phyloP scores from a whole-genome alignment of 2,113 vertebrate species.

The Oryzias melastigma region DNA sequence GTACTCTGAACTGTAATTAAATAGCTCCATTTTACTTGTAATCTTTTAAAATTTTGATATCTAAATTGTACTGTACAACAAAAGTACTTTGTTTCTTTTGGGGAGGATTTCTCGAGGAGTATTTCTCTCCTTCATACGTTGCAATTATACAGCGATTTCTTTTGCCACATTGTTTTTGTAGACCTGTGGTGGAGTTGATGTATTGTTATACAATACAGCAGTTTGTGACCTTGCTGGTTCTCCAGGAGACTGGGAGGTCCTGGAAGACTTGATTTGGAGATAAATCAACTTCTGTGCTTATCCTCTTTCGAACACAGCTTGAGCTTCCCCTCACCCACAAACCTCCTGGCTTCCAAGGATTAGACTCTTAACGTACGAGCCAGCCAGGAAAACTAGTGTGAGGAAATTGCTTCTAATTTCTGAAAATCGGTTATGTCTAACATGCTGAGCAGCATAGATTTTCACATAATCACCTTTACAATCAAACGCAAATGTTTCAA shows the following conservation, averaged over 20 bases:
- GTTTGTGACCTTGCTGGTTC: slow-evolving; percentile 36
- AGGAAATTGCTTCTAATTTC: slow-evolving; percentile 8
- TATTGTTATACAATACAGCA: slow-evolving; percentile 40
- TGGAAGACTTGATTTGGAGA: slow-evolving; percentile 20
- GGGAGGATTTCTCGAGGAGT: too few relatives aligned
- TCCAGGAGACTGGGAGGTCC: slow-evolving; percentile 46
- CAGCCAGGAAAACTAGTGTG: slow-evolving; percentile 39
- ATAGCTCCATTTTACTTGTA: too few relatives aligned
- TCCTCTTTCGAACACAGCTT: slow-evolving; percentile 42
- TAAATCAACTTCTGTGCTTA: slow-evolving; percentile 11
- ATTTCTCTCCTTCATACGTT: neutral
- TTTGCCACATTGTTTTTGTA: slow-evolving; percentile 38
- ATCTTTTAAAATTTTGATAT: too few relatives aligned
- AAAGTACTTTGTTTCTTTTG: too few relatives aligned
- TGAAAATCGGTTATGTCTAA: too few relatives aligned
- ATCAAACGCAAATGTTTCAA: too few relatives aligned
- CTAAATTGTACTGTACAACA: too few relatives aligned
- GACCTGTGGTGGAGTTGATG: slow-evolving; percentile 40
- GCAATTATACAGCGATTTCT: slow-evolving; percentile 9
- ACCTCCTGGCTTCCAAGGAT: slow-evolving; percentile 33
- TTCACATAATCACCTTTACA: too few relatives aligned
- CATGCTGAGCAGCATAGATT: too few relatives aligned
- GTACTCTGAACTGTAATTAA: too few relatives aligned
- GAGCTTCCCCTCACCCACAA: slow-evolving; percentile 44
- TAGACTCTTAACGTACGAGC: slow-evolving; percentile 13